Base-by-base conservation (phyloP, 2,888 invertebrate genomes). In the Embidobia sp. region DNA sequence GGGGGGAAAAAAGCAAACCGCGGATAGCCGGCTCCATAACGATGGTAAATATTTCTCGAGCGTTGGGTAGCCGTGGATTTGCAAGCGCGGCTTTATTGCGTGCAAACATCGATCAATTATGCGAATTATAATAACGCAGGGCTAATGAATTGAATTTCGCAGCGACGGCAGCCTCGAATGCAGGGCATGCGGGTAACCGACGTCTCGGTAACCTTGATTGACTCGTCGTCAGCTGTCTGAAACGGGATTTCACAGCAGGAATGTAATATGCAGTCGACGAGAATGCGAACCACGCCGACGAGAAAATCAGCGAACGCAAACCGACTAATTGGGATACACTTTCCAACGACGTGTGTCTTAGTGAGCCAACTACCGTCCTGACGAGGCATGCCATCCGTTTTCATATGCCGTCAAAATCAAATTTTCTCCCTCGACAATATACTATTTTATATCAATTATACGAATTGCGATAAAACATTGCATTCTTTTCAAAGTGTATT, bases 181-280 rank as follows among this genome's bases (percentile, higher is more conserved):
- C 57, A 51, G 18, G 44, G 72, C 64, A 55, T 70, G 72, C 19
- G 67, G 78, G 67, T 67, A 75, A 63, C 75, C 53, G 48, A 61
- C 75, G 29, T 64, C 64, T 37, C 44, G 51, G 64, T 42, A 64
- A 69, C 67, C 64, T 70, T 64, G 70, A 76, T 76, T 76, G 76
- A 77, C 70, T 77, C 76, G 46, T 70, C 67, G 51, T 64, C 49
- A 76, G 69, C 53, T 59, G 53, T 70, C 64, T 70, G 37, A 70
- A 70, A 70, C 70, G 51, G 59, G 55, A 70, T 77, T 53, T 66
- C 69, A 66, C 76, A 31, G 59, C 10, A 57, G 59, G 70, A 77
- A 77, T 70, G 70, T 51, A 69, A 64, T 64, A 76, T 76, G 29
- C 63, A 76, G 70, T 63, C 55, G 55, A 63, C 46, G 61, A 31